A percentile compares a stretch with the other conserved stretches of the same genome.
These are phyloP conservation scores for Xestobium rufovillosum DNA, from an alignment of 2,888 invertebrate genomes.

Conservation along the genomic window DNA sequence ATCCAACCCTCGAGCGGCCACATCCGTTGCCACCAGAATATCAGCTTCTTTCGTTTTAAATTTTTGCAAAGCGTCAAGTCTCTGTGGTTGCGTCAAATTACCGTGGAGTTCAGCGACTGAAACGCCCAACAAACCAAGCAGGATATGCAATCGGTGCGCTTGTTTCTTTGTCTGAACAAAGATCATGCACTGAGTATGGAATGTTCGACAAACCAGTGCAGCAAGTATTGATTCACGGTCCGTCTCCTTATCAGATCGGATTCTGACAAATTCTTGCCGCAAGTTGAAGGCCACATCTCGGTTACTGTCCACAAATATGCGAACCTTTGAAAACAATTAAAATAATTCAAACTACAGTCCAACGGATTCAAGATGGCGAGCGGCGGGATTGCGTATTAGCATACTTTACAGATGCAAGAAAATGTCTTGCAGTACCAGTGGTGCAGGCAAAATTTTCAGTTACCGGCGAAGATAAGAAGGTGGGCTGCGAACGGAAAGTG, in stretches of 20 bases:
- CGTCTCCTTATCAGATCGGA: slow-evolving; percentile 79
- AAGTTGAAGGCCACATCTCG: slow-evolving; percentile 93
- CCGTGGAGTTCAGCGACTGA: slow-evolving; percentile 89
- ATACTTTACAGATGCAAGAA: no score
- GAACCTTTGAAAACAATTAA: no score
- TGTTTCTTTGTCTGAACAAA: slow-evolving; percentile 96
- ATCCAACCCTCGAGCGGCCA: slow-evolving; percentile 85
- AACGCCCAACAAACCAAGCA: slow-evolving; percentile 83
- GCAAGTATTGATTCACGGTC: slow-evolving; percentile 87
- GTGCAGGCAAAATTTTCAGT: no score
- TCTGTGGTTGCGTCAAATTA: slow-evolving; percentile 90
- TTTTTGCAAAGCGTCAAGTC: slow-evolving; percentile 78
- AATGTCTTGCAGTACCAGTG: no score
- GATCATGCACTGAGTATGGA: slow-evolving; percentile 84
- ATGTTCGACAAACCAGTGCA: slow-evolving; percentile 79
- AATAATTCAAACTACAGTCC: no score
- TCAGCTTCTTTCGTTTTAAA: slow-evolving; percentile 82
- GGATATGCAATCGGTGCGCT: slow-evolving; percentile 87
- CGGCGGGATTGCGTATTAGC: no score
- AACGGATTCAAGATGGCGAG: no score
- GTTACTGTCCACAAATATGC: slow-evolving; percentile 93
- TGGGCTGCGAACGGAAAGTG: no score
- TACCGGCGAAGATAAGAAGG: no score
- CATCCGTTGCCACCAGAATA: slow-evolving; percentile 86
- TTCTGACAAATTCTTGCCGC: slow-evolving; percentile 91